A percentile compares a stretch with the other conserved stretches of the same genome.
Evolutionary conservation across 1,140 invertebrate genomes (phyloP).

Genomic region (Carposina sasakii): DNA sequence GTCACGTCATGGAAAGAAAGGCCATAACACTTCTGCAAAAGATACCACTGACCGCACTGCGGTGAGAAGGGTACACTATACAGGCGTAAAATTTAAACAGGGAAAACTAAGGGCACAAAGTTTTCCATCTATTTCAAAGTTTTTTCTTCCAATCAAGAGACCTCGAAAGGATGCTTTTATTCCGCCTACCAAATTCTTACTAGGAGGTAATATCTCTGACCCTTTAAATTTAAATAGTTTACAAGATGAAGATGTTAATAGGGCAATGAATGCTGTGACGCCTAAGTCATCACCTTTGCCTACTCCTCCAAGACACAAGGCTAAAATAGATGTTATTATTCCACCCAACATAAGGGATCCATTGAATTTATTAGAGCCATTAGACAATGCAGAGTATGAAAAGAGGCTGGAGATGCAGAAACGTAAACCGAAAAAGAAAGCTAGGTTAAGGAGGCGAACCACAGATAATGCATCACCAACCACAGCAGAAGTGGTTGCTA

Average conservation of each 20-base stretch:
- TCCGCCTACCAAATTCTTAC: conserved; percentile 92
- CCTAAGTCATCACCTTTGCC: conserved; percentile 91
- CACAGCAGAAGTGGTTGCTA: conserved; percentile 33
- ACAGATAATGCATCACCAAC: conserved; percentile 68
- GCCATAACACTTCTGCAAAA: conserved; percentile 49
- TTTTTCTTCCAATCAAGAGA: conserved; percentile 77
- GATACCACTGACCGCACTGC: conserved; percentile 54
- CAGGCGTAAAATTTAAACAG: conserved; percentile 60
- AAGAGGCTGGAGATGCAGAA: conserved; percentile 78
- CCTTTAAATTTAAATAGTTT: conserved; percentile 95
- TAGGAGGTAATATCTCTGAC: conserved; percentile 96
- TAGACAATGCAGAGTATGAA: conserved; percentile 87
- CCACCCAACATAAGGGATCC: conserved; percentile 94
- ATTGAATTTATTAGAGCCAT: conserved; percentile 85
- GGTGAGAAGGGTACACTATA: conserved; percentile 54
- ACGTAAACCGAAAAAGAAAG: conserved; percentile 76
- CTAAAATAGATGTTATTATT: conserved; percentile 91
- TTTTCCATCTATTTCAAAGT: conserved; percentile 72
- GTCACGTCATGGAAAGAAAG: conserved; percentile 60
- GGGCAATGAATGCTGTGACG: conserved; percentile 89
- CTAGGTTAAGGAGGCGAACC: conserved; percentile 73
- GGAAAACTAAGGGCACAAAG: conserved; percentile 61
- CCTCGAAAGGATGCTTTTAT: conserved; percentile 82
- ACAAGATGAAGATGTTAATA: conserved; percentile 89
- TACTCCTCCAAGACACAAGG: conserved; percentile 87